A percentile compares a stretch with the other conserved stretches of the same genome.
phyloP scores from a whole-genome alignment of 2,888 invertebrate genomes.

The Lottia gigantea region DNA sequence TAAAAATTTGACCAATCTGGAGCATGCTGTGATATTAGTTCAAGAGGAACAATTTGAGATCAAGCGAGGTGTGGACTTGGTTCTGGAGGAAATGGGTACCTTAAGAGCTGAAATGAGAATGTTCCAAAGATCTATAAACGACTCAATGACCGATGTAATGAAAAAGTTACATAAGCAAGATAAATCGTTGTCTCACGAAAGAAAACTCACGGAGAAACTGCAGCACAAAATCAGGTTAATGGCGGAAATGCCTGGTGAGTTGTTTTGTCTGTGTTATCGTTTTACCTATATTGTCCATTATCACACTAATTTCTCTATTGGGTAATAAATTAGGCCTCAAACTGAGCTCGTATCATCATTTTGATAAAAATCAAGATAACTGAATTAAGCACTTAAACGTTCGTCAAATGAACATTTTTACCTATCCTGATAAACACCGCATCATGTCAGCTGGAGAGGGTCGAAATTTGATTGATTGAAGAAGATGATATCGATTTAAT shows the following conservation, averaged over 20 bases:
- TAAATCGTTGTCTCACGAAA: neutral
- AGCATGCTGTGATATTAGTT: neutral
- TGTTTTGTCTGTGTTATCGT: no score
- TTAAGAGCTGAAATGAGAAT: neutral
- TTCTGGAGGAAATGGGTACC: slow-evolving; percentile 5
- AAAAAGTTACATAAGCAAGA: neutral
- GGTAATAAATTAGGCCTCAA: no score
- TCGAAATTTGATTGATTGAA: no score
- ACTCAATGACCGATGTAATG: neutral
- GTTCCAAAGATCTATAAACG: neutral
- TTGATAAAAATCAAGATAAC: no score
- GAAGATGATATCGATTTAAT: no score
- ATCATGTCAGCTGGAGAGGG: no score
- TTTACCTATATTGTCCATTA: no score
- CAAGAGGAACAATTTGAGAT: slow-evolving; percentile 1
- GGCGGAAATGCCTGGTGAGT: neutral
- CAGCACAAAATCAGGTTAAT: neutral
- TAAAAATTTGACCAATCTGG: neutral
- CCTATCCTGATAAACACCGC: no score
- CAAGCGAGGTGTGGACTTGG: neutral
- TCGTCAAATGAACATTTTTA: no score
- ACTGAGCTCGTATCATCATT: no score
- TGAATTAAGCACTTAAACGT: no score
- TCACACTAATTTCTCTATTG: no score
- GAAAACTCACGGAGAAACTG: neutral